Evolutionary conservation across 2,113 vertebrate species (phyloP), one percentile per base, ranked within the genome.

Genomic region (Herpailurus yagouaroundi): DNA sequence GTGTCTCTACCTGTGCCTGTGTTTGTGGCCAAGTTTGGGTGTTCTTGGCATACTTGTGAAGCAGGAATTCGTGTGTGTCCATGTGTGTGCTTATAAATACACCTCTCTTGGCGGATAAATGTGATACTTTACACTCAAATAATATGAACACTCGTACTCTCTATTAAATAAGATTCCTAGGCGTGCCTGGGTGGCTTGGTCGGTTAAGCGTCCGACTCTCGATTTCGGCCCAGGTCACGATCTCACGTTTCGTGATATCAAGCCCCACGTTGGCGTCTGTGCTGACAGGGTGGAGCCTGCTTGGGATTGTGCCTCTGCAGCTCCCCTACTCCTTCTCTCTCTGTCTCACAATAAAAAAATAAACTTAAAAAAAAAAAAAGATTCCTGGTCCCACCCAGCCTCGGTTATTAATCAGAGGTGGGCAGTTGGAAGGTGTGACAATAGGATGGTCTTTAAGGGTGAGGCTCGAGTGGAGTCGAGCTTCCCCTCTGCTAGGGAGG

Each of bases 41-140:
- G 16, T 3, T 94, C 48, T 33, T 5, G 15, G 25, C 23, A 8
- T 14, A 27, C 14, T 7, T 45, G 36, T 57, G 77, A 88, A 69
- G 31, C 57, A 41, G 57, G 29, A 50, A 36, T 55, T 4, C 50
- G 8, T 69, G n/a, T 82, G 12, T 84, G 31, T 27, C 21, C 23
- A 3, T 25, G 63, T 97, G 12, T 33, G 13, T 80, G 25, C 27
- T 90, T 52, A 25, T 2, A 38, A 21, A 41, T 29, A 14, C 12
- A 27, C 93, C 64, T 41, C 93, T 97, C 81, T 89, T 96, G 96
- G 96, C 95, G 97, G 97, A 96, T 93, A 97, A 98, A 97, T 93
- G 89, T 93, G 94, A 18, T 96, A 33, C 52, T 95, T 98, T 84
- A 48, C 63, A 85, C 76, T 95, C 95, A 97, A 97, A 97, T 98